phyloP scores from a whole-genome alignment of 2,888 invertebrate genomes.

The Brenthis ino region DNA sequence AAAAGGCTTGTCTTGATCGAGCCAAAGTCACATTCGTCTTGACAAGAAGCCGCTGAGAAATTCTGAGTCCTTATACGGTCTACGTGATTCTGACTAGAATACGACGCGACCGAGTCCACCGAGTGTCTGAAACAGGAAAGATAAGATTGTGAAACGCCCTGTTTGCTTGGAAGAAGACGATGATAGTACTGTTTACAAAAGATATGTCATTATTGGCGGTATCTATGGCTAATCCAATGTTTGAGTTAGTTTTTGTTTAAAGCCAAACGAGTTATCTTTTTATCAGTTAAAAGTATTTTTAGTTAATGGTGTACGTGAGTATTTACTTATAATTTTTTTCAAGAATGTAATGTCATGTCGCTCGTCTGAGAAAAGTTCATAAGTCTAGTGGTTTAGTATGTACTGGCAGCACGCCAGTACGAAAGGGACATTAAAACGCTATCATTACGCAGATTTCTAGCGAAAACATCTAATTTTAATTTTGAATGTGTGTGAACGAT shows the following conservation, averaged over 20 bases:
- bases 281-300: too few relatives aligned
- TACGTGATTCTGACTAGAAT: constrained; percentile 83
- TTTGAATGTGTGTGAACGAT: not conserved
- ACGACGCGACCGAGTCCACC: constrained; percentile 83
- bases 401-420: constrained; percentile 41
- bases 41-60: constrained; percentile 81
- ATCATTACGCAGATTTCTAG: constrained; percentile 25
- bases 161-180: constrained; percentile 28
- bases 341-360: not conserved
- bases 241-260: not conserved
- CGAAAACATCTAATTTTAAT: constrained; percentile 30
- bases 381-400: constrained; percentile 10
- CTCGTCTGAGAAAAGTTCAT: not conserved
- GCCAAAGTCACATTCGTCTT: constrained; percentile 78
- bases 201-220: constrained; percentile 8
- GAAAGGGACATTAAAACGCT: constrained; percentile 28
- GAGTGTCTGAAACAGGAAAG: constrained; percentile 77
- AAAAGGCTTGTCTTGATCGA: constrained; percentile 79
- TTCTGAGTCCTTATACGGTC: constrained; percentile 82
- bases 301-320: too few relatives aligned
- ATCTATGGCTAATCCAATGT: not conserved
- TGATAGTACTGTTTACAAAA: constrained; percentile 26
- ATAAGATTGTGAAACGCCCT: constrained; percentile 65
- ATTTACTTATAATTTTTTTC: too few relatives aligned
- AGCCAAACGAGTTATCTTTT: not conserved